Base-by-base conservation (phyloP, 2,113 vertebrate species). In the Paralichthys olivaceus region DNA sequence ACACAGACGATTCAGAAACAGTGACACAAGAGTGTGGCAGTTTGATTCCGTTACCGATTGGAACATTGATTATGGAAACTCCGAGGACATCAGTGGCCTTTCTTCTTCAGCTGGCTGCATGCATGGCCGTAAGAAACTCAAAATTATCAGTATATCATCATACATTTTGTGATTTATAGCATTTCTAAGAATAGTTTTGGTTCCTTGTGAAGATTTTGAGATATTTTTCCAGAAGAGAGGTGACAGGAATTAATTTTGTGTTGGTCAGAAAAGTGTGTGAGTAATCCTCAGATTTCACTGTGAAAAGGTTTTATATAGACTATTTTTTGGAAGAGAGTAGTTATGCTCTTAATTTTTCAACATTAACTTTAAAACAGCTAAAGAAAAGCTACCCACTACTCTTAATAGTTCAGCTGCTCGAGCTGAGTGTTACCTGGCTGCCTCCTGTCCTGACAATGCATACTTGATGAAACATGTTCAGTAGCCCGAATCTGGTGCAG, bases 31-130 rank as follows among this genome's bases (percentile, higher is more conserved):
- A 45, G 14, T 45, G 49, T n/a, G 5, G 34, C 53, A 58, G 40
- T 60, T 9, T 43, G 57, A 29, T 20, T 61, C 49, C 74, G 28
- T 19, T n/a, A 20, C 6, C 4, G 2, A 45, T 51, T 15, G 62
- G 13, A 64, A 22, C 0, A 2, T 19, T 4, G 14, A 72, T 55
- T 0, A 86, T 87, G 83, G 66, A 15, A n/a, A 49, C 43, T 17
- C 69, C 80, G 69, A 76, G 34, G 51, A 80, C 40, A 28, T 60
- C 43, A 0, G 17, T 84, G 49, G 20, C n/a, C 11, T n/a, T 90
- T 40, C 69, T 91, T 26, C 72, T 89, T n/a, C 84, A 89, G 29
- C 56, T 86, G 81, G 81, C 77, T 54, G 69, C 68, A 11, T 78
- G 75, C 75, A 11, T 79, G 47, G 78, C 73, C 62, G 89, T 88